A percentile compares a stretch with the other conserved stretches of the same genome.
Evolutionary conservation across 2,113 vertebrate genomes (phyloP).

Genomic region (Sinocyclocheilus rhinocerous): DNA sequence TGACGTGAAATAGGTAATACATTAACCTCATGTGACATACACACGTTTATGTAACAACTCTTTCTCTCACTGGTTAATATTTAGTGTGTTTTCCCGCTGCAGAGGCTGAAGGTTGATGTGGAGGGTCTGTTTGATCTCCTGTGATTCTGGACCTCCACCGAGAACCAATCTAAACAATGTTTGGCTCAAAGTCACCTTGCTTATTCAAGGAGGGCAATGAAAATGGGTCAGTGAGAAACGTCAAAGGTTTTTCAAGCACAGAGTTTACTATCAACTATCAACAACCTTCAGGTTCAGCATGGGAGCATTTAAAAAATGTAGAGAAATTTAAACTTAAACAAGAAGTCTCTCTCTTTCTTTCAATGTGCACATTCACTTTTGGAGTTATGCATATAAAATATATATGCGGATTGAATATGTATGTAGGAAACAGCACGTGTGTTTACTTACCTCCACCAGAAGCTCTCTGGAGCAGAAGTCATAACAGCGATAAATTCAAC

Average conservation of each 20-base stretch:
- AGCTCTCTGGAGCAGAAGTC: slow-evolving; percentile 14
- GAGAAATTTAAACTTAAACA: background rate
- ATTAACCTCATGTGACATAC: background rate
- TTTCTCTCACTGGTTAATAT: slow-evolving; percentile 35
- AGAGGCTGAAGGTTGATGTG: slow-evolving; percentile 33
- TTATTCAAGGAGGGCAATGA: background rate
- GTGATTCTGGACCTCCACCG: background rate
- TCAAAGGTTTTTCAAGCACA: background rate
- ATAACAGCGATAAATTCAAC: background rate
- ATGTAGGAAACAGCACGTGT: background rate
- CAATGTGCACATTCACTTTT: background rate
- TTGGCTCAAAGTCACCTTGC: slow-evolving; percentile 15
- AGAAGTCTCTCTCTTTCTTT: background rate
- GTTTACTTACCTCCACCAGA: slow-evolving; percentile 1
- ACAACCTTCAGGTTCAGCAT: background rate
- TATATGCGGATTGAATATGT: background rate
- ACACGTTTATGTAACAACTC: slow-evolving; percentile 11
- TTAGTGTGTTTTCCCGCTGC: slow-evolving; percentile 14
- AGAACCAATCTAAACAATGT: background rate
- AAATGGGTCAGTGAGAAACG: slow-evolving; percentile 4
- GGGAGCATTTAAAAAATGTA: background rate
- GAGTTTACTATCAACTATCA: background rate
- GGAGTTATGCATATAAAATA: background rate
- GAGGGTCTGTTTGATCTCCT: slow-evolving; percentile 16
- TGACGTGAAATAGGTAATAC: background rate